phyloP scores from a whole-genome alignment of 2,888 invertebrate genomes.

The Octodonta nipae region DNA sequence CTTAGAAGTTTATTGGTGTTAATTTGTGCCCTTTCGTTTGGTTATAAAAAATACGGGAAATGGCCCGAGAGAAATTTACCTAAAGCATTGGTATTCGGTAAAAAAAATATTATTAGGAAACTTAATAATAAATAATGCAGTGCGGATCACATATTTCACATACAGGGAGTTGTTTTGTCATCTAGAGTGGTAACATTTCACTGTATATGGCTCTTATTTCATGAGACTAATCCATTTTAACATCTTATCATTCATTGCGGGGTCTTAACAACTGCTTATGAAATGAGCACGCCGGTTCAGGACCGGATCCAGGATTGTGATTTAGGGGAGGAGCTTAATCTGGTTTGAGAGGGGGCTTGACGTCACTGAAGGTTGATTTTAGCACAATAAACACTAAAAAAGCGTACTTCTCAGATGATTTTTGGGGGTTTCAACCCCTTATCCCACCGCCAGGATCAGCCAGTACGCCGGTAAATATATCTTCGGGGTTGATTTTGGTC shows the following conservation, averaged over 20 bases:
- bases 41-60: conserved; percentile 23
- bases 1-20: conserved; percentile 11
- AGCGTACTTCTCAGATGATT: too few species aligned
- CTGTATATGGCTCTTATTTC: conserved; percentile 50
- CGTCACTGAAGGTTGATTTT: too few species aligned
- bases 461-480: conserved; percentile 21
- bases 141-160: conserved; percentile 50
- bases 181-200: conserved; percentile 52
- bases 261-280: conserved; percentile 36
- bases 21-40: conserved; percentile 14
- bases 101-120: conserved; percentile 34
- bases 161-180: conserved; percentile 52
- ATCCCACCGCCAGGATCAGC: too few species aligned
- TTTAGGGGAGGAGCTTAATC: too few species aligned
- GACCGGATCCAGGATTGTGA: too few species aligned
- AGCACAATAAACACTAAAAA: too few species aligned
- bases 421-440: too few species aligned
- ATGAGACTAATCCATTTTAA: conserved; percentile 51
- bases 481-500: conserved; percentile 14
- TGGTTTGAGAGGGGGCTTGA: too few species aligned
- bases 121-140: conserved; percentile 33
- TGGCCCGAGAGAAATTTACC: conserved; percentile 27
- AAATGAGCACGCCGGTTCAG: conserved; percentile 24
- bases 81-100: conserved; percentile 39
- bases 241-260: conserved; percentile 53